These are phyloP conservation scores for Silurus glanis DNA, from an alignment of 2,113 vertebrate species.

Conservation along the genomic window DNA sequence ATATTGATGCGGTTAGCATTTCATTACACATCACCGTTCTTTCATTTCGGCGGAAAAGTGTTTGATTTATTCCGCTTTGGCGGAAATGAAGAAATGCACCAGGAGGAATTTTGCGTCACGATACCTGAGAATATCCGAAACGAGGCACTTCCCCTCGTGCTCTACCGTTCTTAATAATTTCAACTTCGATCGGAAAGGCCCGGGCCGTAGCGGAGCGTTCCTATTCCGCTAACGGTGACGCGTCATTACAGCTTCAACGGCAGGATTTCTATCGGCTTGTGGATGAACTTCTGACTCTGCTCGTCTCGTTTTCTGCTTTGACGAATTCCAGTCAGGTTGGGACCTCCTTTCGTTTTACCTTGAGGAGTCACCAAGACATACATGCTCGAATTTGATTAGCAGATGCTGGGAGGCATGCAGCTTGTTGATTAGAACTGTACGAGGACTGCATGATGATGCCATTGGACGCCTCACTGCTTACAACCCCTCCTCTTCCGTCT, in stretches of 20 bases:
- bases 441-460: constrained; percentile 72
- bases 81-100: constrained; percentile 3
- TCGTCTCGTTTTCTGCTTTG: constrained; percentile 43
- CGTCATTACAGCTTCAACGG: constrained; percentile 23
- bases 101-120: neutral
- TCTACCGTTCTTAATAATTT: constrained; percentile 26
- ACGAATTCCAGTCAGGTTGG: constrained; percentile 66
- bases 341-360: constrained; percentile 70
- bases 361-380: constrained; percentile 70
- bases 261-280: constrained; percentile 43
- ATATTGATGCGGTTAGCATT: constrained; percentile 42
- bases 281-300: constrained; percentile 46
- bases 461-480: constrained; percentile 51
- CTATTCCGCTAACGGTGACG: constrained; percentile 19
- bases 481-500: neutral
- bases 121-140: neutral
- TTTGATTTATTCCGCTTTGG: constrained; percentile 30
- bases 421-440: constrained; percentile 73
- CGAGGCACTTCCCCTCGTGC: neutral
- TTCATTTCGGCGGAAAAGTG: constrained; percentile 27
- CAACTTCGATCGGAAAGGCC: constrained; percentile 23
- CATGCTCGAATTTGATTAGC: constrained; percentile 69
- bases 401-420: constrained; percentile 69
- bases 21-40: constrained; percentile 38
- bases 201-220: neutral